Evolutionary conservation across 2,797 vertebrate species (phyloP).

Genomic region (Borostomias antarcticus): DNA sequence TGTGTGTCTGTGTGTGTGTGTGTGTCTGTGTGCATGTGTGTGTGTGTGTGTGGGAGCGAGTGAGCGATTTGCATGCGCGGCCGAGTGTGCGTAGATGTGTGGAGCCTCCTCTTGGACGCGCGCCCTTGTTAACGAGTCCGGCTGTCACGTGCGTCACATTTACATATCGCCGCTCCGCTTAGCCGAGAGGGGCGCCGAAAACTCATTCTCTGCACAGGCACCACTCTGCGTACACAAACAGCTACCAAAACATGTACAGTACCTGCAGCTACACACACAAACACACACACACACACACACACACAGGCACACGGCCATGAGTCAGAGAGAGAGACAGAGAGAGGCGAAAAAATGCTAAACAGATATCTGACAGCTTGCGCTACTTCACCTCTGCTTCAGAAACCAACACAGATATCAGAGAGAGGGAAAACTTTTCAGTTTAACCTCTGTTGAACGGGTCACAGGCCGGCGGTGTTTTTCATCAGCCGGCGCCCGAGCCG

Average conservation of each 20-base stretch:
- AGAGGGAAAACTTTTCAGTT: slow-evolving; percentile 50
- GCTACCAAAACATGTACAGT: too few relatives aligned
- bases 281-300: slow-evolving; percentile 1
- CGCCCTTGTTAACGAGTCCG: neutral
- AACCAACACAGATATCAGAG: slow-evolving; percentile 23
- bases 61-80: neutral
- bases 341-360: neutral
- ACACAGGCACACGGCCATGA: slow-evolving; percentile 13
- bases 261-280: slow-evolving; percentile 18
- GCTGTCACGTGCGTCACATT: neutral
- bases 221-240: neutral
- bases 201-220: neutral
- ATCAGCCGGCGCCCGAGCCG: slow-evolving; percentile 37
- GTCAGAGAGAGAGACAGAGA: slow-evolving; percentile 18
- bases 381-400: slow-evolving; percentile 30
- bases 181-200: neutral
- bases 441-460: slow-evolving; percentile 40
- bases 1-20: too few relatives aligned
- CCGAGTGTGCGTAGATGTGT: neutral
- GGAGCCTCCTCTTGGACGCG: neutral
- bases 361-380: slow-evolving; percentile 8
- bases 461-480: slow-evolving; percentile 27
- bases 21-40: slow-evolving; percentile 11
- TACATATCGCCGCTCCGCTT: neutral
- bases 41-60: neutral